Evolutionary conservation across 2,797 vertebrate species (phyloP).

Genomic region (Apogon hyalosoma): DNA sequence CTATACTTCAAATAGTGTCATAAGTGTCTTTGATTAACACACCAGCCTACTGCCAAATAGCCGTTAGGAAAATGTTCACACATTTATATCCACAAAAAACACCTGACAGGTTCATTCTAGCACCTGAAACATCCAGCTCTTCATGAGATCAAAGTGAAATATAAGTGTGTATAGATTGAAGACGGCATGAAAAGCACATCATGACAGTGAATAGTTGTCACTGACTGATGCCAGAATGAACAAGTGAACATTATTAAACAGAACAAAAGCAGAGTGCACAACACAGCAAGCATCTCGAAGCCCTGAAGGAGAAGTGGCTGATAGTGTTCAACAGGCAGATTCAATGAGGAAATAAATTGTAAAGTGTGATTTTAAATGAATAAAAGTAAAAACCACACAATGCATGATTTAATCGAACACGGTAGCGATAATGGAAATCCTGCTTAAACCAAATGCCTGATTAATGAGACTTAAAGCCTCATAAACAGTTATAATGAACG

Average conservation of each 20-base stretch:
- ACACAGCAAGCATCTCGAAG: constrained; percentile 56
- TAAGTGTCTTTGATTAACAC: constrained; percentile 18
- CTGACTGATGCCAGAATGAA: constrained; percentile 66
- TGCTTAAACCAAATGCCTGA: not conserved
- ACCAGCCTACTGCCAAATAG: constrained; percentile 25
- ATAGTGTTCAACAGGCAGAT: constrained; percentile 48
- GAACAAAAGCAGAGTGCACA: constrained; percentile 36
- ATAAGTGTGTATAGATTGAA: not conserved
- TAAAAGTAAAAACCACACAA: not conserved
- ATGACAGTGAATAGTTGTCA: not conserved
- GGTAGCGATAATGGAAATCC: not conserved
- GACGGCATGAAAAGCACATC: not conserved
- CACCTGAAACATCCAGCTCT: constrained; percentile 23
- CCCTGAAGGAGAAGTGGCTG: constrained; percentile 27
- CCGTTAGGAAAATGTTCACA: constrained; percentile 23
- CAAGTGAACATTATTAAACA: constrained; percentile 31
- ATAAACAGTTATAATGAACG: constrained; percentile 39
- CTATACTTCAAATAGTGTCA: constrained; percentile 1
- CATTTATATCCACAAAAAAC: constrained; percentile 26
- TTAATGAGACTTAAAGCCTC: not conserved
- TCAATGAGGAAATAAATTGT: not conserved
- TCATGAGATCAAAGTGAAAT: constrained; percentile 12
- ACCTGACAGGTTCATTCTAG: constrained; percentile 58
- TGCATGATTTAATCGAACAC: not conserved
- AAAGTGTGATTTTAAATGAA: too few relatives aligned